Percentiles rank a stretch among this genome's conserved stretches.
Conservation (phyloP, 1,140 invertebrate species). For the Papilio helenus region DNA sequence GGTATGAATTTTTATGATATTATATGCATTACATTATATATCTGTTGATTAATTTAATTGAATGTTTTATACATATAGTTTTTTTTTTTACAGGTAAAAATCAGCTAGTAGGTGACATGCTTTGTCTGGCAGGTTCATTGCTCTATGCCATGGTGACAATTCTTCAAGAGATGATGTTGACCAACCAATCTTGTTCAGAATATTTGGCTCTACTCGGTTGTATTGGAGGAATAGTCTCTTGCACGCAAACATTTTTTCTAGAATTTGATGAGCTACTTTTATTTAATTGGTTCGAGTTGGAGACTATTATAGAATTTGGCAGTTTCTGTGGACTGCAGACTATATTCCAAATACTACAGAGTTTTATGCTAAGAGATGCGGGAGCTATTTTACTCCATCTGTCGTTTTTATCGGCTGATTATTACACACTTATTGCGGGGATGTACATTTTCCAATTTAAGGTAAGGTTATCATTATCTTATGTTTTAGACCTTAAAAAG, state of each 20-base stretch:
- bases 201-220: constrained; percentile 94
- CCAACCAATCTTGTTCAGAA: constrained; percentile 90
- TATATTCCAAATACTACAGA: constrained; percentile 90
- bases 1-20: too few relatives aligned
- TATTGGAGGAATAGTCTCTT: constrained; percentile 91
- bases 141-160: constrained; percentile 93
- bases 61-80: neutral
- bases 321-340: constrained; percentile 85
- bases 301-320: constrained; percentile 74
- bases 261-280: constrained; percentile 83
- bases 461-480: constrained; percentile 80
- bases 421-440: constrained; percentile 92
- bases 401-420: constrained; percentile 92
- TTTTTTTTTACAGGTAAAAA: constrained; percentile 86
- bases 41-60: too few relatives aligned
- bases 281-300: constrained; percentile 83
- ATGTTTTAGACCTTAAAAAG: too few relatives aligned
- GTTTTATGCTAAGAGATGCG: constrained; percentile 89
- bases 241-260: constrained; percentile 87
- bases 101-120: constrained; percentile 91
- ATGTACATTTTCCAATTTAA: constrained; percentile 92
- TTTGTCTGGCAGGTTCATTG: constrained; percentile 91
- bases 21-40: too few relatives aligned
- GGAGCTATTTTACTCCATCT: constrained; percentile 92
- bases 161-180: constrained; percentile 92